Percentiles rank a stretch among this genome's conserved stretches.
Conservation (phyloP, 2,888 invertebrate genomes). For the Amiota communis region DNA sequence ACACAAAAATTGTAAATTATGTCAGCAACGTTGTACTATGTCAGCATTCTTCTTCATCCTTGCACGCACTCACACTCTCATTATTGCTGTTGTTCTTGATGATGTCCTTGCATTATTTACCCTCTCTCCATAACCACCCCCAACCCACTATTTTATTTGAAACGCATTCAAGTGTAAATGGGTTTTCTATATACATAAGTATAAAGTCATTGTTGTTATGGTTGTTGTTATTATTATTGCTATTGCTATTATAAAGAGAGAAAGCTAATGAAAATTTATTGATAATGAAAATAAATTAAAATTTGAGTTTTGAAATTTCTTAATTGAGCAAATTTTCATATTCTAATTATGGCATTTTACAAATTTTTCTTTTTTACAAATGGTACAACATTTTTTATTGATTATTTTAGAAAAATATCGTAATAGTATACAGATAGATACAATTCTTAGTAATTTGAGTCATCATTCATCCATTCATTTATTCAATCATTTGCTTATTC, state of each 20-base stretch:
- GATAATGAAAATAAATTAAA: conserved; percentile 58
- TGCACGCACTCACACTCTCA: conserved; percentile 51
- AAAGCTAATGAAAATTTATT: conserved; percentile 71
- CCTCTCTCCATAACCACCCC: background rate
- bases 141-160: background rate
- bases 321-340: conserved; percentile 36
- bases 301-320: conserved; percentile 52
- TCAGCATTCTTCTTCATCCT: too few species aligned
- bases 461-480: too few species aligned
- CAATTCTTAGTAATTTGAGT: too few species aligned
- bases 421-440: too few species aligned
- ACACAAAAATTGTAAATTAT: conserved; percentile 66
- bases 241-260: conserved; percentile 2
- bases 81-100: conserved; percentile 53
- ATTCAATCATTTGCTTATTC: too few species aligned
- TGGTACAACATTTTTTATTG: too few species aligned
- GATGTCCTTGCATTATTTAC: conserved; percentile 36
- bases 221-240: too few species aligned
- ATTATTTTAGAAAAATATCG: too few species aligned
- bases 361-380: too few species aligned
- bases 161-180: conserved; percentile 6
- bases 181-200: too few species aligned
- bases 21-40: conserved; percentile 49
- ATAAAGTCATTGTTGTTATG: too few species aligned
- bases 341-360: background rate